Base-by-base conservation (phyloP, 2,113 vertebrate genomes). In the Brachypteracias leptosomus region DNA sequence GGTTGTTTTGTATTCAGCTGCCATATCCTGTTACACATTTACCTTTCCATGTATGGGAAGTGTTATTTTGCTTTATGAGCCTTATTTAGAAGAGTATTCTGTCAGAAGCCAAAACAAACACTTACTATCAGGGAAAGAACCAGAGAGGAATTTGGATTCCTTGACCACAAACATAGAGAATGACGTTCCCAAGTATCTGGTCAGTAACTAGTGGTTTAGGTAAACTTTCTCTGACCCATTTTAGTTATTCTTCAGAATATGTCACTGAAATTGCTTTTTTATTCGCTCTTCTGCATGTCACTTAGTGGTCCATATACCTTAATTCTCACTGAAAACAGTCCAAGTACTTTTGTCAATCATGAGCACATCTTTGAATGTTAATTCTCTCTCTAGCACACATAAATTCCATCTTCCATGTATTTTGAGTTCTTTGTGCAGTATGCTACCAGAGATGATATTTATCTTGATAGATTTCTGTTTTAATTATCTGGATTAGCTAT, bases 401-500 rank as follows among this genome's bases (percentile, higher is more conserved):
- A 36, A 72, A 61, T 54, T 61, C n/a, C 17, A 57, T 13, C 13
- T 91, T 82, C 58, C 21, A 7, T 42, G 51, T 76, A 52, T 71
- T 84, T 6, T 31, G 61, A 78, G 44, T 33, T 75, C 19, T 49
- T 65, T 68, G 29, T 75, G 36, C 72, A 72, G 31, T 59, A 28
- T 10, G 10, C 65, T 62, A n/a, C 24, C 22, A 38, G 54, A 52
- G 67, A 55, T 54, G 55, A 57, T 62, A 62, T 1, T 40, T 68
- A 4, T 75, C n/a, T 81, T 36, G 35, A 40, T 51, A 17, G n/a
- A 61, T 95, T 95, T 68, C 49, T 68, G 35, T 54, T 36, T 63
- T 84, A 87, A 92, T 87, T 49, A 63, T 38, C n/a, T 78, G 70
- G 26, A 63, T 87, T 77, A 95, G 59, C 55, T 68, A 8, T 70